Evolutionary conservation across 2,797 vertebrate genomes (phyloP), one percentile per base, ranked within the genome.

Genomic region (Luscinia megarhynchos): DNA sequence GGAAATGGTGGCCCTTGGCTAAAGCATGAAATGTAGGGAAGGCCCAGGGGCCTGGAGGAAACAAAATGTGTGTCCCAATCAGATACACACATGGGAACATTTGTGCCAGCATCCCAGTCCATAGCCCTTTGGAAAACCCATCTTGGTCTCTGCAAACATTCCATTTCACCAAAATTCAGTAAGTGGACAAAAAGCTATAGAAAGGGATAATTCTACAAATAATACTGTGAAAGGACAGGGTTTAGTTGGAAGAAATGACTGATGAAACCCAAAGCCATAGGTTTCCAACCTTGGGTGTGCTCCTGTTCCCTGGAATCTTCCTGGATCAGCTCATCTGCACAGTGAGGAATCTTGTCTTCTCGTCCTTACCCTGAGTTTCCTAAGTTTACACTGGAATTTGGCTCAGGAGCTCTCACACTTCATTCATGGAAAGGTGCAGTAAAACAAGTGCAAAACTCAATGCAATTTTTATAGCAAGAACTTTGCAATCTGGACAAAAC

Each of bases 201-300:
- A 76, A 76, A 69, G 1, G 7, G 27, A 51, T 51, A 84, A 53
- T 68, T 64, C 12, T 51, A 45, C 17, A 69, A 30, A 20, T 29
- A 43, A 40, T 23, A 11, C 9, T 1, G 0, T 34, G 19, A 10
- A 4, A 41, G 55, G n/a, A 43, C 19, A 53, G 51, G 26, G 17
- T 59, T 94, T 63, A 53, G 10, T 17, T 76, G 46, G 14, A 36
- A 66, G n/a, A 75, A 64, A 22, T 8, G 34, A 34, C 27, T 70
- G 40, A 40, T 13, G 32, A 70, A 87, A 80, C 16, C 4, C 34
- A 62, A 88, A 93, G 34, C 12, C 38, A 41, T 3, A 10, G 29
- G 18, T 80, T 34, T 54, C 23, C 50, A 54, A 51, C 12, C 26
- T 26, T 84, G 62, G 9, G 22, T 48, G 30, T 66, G 22, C 36